Percentiles rank a stretch among this genome's conserved stretches.
These are phyloP conservation scores for Orycteropus afer DNA, from an alignment of 2,113 vertebrate species.

Conservation along the genomic window DNA sequence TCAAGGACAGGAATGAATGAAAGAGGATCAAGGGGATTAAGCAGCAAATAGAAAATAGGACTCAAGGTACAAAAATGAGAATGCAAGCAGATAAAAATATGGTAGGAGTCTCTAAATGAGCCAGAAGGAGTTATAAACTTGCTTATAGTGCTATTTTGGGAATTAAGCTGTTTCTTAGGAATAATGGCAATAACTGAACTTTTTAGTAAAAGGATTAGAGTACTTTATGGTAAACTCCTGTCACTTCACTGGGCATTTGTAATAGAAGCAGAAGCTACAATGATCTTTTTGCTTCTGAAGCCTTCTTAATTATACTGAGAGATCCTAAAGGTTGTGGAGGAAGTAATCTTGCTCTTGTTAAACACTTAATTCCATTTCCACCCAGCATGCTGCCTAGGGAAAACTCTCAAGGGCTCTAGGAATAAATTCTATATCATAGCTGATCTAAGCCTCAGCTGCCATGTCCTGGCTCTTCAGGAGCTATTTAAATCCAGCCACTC, in stretches of 20 bases:
- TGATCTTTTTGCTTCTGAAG: constrained; percentile 12
- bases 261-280: not conserved
- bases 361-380: constrained; percentile 25
- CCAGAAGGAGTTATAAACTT: not conserved
- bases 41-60: not conserved
- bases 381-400: not conserved
- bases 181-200: not conserved
- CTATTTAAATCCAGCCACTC: not conserved
- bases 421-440: not conserved
- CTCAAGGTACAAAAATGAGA: not conserved
- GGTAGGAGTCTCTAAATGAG: not conserved
- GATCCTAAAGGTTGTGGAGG: not conserved
- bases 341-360: constrained; percentile 10
- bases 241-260: constrained; percentile 18
- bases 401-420: not conserved
- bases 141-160: not conserved
- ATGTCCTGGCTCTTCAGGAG: not conserved
- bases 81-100: not conserved
- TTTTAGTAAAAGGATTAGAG: not conserved
- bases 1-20: not conserved
- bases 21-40: not conserved
- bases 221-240: constrained; percentile 20
- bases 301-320: constrained; percentile 14
- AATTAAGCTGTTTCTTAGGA: constrained; percentile 8
- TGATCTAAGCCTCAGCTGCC: not conserved